Evolutionary conservation across 2,888 invertebrate genomes (phyloP).

Genomic region (Plutella xylostella): DNA sequence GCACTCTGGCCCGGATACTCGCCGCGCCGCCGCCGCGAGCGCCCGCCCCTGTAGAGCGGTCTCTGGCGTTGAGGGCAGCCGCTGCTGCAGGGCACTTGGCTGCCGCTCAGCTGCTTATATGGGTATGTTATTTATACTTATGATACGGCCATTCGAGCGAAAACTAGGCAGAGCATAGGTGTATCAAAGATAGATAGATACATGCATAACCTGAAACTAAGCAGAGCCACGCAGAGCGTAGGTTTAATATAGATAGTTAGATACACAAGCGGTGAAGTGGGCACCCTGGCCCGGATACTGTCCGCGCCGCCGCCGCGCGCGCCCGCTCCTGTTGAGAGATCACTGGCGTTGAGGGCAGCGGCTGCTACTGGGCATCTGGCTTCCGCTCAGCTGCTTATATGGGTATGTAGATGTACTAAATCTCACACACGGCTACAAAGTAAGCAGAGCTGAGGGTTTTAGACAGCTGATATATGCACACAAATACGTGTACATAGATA

Average conservation of each 20-base stretch:
- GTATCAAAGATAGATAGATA: too few relatives aligned
- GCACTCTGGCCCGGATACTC: slow-evolving; percentile 41
- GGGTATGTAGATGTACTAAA: slow-evolving; percentile 76
- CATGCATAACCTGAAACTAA: too few relatives aligned
- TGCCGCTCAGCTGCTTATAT: slow-evolving; percentile 91
- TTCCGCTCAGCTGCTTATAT: slow-evolving; percentile 91
- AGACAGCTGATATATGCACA: too few relatives aligned
- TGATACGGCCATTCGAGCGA: too few relatives aligned
- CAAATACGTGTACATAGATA: too few relatives aligned
- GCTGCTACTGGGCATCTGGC: slow-evolving; percentile 91
- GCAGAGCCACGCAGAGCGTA: too few relatives aligned
- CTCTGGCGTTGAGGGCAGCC: slow-evolving; percentile 80
- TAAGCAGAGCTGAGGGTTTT: too few relatives aligned
- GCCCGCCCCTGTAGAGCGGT: slow-evolving; percentile 53
- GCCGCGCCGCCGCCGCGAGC: slow-evolving; percentile 79
- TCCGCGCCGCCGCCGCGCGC: slow-evolving; percentile 79
- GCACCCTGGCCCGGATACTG: slow-evolving; percentile 41
- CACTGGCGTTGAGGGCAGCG: slow-evolving; percentile 80
- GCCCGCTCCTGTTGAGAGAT: slow-evolving; percentile 54
- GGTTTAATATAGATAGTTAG: too few relatives aligned
- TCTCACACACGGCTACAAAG: too few relatives aligned
- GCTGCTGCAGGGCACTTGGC: slow-evolving; percentile 91
- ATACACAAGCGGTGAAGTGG: slow-evolving; percentile 74
- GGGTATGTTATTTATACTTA: slow-evolving; percentile 74
- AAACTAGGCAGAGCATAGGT: too few relatives aligned